These are phyloP conservation scores for Epizoanthus fatuus DNA, from an alignment of 92 coral and sea anemone species.

Conservation along the genomic window DNA sequence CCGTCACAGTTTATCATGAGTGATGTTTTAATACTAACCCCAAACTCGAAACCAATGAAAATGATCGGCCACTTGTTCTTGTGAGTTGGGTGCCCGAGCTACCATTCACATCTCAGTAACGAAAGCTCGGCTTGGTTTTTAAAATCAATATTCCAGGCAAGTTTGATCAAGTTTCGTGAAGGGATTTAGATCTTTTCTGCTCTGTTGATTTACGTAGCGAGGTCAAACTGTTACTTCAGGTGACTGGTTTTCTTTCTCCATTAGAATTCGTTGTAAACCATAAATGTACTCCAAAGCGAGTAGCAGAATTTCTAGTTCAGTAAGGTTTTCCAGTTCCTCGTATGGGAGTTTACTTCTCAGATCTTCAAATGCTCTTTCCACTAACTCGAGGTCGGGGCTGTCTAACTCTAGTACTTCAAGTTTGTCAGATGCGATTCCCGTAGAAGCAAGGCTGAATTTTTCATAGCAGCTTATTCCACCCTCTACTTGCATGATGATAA, in stretches of 20 bases:
- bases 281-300: conserved; percentile 72
- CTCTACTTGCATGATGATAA: conserved; percentile 21
- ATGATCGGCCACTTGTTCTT: neutral
- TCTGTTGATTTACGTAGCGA: conserved; percentile 7
- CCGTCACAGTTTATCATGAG: too few relatives aligned
- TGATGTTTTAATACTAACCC: too few relatives aligned
- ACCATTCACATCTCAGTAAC: neutral
- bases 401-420: conserved; percentile 21
- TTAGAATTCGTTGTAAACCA: conserved; percentile 59
- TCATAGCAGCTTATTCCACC: conserved; percentile 15
- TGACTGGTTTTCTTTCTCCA: conserved; percentile 35
- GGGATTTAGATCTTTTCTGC: conserved; percentile 2
- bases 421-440: conserved; percentile 5
- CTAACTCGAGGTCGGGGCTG: conserved; percentile 40
- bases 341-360: conserved; percentile 61
- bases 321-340: conserved; percentile 56
- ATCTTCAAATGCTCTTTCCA: conserved; percentile 62
- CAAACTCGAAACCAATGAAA: too few relatives aligned
- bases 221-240: conserved; percentile 24
- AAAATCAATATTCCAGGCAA: conserved; percentile 1
- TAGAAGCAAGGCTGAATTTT: conserved; percentile 13
- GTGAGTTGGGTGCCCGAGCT: neutral
- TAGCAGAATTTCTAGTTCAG: conserved; percentile 66
- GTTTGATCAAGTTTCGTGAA: neutral
- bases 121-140: neutral